phyloP scores from a whole-genome alignment of 2,113 vertebrate genomes.

The Tenebrosternarchus preto region DNA sequence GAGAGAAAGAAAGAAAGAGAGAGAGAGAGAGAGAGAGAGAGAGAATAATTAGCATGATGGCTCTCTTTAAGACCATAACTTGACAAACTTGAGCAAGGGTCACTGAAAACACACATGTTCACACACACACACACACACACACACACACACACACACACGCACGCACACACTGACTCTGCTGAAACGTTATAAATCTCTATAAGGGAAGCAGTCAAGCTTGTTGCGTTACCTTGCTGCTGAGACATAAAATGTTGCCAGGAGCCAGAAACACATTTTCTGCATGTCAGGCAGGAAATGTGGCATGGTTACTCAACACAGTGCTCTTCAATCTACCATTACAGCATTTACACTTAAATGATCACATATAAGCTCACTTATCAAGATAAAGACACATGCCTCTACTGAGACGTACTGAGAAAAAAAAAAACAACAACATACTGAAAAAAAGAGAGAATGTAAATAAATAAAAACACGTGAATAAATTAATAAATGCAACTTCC shows the following conservation, averaged over 20 bases:
- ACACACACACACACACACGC: conserved; percentile 32
- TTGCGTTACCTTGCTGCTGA: conserved; percentile 64
- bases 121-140: conserved; percentile 47
- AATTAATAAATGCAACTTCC: conserved; percentile 9
- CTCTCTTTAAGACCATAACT: conserved; percentile 40
- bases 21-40: not conserved
- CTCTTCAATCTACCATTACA: conserved; percentile 1
- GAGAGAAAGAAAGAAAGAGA: conserved; percentile 13
- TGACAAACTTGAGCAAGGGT: conserved; percentile 39
- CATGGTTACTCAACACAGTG: conserved; percentile 54
- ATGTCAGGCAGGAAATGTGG: conserved; percentile 77
- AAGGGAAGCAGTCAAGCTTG: conserved; percentile 67
- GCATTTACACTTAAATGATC: not conserved
- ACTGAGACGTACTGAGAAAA: not conserved
- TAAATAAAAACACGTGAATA: not conserved
- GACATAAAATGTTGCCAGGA: conserved; percentile 69
- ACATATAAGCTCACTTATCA: conserved; percentile 53
- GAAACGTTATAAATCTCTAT: conserved; percentile 73
- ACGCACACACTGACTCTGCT: conserved; percentile 12
- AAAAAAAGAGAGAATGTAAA: not conserved
- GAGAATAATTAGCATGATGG: conserved; percentile 36
- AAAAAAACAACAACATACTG: not conserved
- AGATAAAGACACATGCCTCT: not conserved
- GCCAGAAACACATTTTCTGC: conserved; percentile 77
- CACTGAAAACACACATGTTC: conserved; percentile 24